Evolutionary conservation across 2,797 vertebrate species (phyloP).

Genomic region (Orestias chungarensis): DNA sequence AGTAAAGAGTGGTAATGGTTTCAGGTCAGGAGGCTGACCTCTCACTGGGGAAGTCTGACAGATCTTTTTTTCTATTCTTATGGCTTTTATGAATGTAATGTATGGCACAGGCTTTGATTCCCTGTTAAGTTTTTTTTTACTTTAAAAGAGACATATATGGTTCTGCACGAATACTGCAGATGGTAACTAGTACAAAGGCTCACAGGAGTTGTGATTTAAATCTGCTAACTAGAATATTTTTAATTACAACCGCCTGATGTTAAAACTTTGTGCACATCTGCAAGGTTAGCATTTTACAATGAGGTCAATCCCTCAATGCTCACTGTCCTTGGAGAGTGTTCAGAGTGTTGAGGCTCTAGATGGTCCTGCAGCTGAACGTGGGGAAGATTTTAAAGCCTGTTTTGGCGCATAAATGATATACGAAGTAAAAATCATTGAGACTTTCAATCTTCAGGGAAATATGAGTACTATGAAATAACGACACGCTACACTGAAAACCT

Average conservation of each 20-base stretch:
- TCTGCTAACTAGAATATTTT: too few species aligned
- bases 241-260: neutral
- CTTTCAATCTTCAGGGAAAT: neutral
- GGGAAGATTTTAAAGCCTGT: neutral
- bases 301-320: conserved; percentile 27
- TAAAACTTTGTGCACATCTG: conserved; percentile 27
- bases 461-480: neutral
- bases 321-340: conserved; percentile 2
- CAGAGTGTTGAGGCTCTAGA: neutral
- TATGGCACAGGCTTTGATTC: too few species aligned
- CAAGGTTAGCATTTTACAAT: conserved; percentile 30
- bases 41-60: neutral
- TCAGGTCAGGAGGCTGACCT: neutral
- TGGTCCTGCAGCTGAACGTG: neutral
- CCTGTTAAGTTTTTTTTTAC: too few species aligned
- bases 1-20: neutral
- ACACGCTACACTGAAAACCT: neutral
- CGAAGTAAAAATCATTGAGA: neutral
- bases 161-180: neutral
- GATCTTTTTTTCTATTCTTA: neutral
- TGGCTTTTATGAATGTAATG: too few species aligned
- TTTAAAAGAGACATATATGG: too few species aligned
- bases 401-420: neutral
- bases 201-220: neutral
- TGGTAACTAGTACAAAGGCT: neutral